phyloP scores from a whole-genome alignment of 2,888 invertebrate genomes.

The Carcina quercana region DNA sequence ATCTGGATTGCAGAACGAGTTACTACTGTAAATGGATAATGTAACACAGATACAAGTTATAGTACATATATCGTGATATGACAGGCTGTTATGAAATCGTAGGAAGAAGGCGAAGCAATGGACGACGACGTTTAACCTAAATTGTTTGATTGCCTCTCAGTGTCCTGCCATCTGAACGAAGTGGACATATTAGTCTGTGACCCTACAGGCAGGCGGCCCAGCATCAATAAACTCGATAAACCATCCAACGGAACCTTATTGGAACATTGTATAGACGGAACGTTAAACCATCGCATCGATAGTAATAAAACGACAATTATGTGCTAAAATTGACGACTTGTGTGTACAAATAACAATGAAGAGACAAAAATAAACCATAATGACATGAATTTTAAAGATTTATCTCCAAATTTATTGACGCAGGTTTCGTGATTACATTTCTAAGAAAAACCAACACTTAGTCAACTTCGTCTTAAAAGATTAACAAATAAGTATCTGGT shows the following conservation, averaged over 20 bases:
- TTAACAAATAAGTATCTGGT: conserved; percentile 30
- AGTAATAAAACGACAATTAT: not conserved
- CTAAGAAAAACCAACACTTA: conserved; percentile 35
- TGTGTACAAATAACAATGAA: no score
- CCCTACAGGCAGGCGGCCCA: conserved; percentile 27
- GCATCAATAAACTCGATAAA: no score
- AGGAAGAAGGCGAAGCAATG: conserved; percentile 24
- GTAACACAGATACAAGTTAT: no score
- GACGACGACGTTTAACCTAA: conserved; percentile 47
- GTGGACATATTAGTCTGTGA: no score
- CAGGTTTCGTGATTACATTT: conserved; percentile 22
- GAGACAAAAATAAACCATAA: no score
- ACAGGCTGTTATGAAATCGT: conserved; percentile 26
- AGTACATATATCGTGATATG: conserved; percentile 6
- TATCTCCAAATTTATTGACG: conserved; percentile 24
- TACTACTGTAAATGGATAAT: not conserved
- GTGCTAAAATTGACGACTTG: no score
- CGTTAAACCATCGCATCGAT: no score
- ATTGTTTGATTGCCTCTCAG: conserved; percentile 60
- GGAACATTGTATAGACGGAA: no score
- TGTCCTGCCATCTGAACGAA: no score
- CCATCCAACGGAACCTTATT: no score
- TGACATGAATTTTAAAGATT: conserved; percentile 20
- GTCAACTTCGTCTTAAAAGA: conserved; percentile 32
- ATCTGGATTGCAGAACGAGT: not conserved